Base-by-base conservation (phyloP, 2,797 vertebrate genomes). In the Platyrinchus mystaceus region DNA sequence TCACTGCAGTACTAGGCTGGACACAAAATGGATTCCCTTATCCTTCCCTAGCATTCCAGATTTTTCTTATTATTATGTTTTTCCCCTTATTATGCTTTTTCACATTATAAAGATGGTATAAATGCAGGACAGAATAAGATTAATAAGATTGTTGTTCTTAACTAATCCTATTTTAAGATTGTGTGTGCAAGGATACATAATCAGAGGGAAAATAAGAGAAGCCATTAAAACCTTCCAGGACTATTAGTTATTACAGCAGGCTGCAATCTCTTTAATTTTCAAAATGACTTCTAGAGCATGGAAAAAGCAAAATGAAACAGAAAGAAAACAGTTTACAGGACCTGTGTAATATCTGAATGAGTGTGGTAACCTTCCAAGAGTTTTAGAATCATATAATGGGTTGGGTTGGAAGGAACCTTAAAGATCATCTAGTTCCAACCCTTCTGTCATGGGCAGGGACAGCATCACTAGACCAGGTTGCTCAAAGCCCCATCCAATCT, bases 141-240 rank as follows among this genome's bases (percentile, higher is more conserved):
- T 77, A 94, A 91, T 27, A 49, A 80, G 63, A 49, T 49, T 59
- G 12, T 56, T 93, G 39, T 74, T 67, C 89, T 67, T 74, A 85
- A 92, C 75, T 93, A 93, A 93, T 94, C 19, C n/a, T 28, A 93
- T 85, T 96, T 92, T 83, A 52, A 43, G 52, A 22, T 49, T 74
- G 34, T 67, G 74, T 80, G n/a, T 80, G 47, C 41, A 85, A 95
- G 39, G 47, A 41, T 56, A 63, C n/a, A 4, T 59, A 68, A 19
- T 66, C 39, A 83, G 55, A 92, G 21, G 34, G 26, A 22, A 41
- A 94, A 89, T 37, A 80, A 77, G 59, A 79, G 23, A 90, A 63
- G 14, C 7, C 59, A 93, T 67, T 93, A 85, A 93, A 88, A 73
- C 46, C 81, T 46, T 12, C 43, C 67, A 80, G 41, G 13, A n/a